A percentile compares a stretch with the other conserved stretches of the same genome.
These are phyloP conservation scores for Cheilosia impressa DNA, from an alignment of 2,888 invertebrate genomes.

Conservation along the genomic window DNA sequence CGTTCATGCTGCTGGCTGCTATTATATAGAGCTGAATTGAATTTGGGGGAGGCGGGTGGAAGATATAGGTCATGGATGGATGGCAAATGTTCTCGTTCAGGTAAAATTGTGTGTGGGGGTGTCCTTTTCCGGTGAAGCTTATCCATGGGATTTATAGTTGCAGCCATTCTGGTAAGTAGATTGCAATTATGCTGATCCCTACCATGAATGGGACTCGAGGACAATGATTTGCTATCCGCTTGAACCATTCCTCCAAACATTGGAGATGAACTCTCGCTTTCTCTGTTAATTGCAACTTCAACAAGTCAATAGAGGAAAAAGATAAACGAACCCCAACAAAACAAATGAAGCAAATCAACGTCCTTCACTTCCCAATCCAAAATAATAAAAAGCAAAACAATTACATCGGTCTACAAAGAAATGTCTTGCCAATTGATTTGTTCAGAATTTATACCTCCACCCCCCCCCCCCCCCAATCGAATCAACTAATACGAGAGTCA, in stretches of 20 bases:
- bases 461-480: neutral
- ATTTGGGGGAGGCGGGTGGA: conserved; percentile 1
- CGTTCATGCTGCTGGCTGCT: conserved; percentile 26
- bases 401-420: conserved; percentile 68
- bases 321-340: conserved; percentile 4
- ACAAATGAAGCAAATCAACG: conserved; percentile 49
- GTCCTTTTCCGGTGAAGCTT: conserved; percentile 21
- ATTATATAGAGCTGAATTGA: conserved; percentile 16
- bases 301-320: conserved; percentile 55
- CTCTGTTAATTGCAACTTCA: conserved; percentile 67
- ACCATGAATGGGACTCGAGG: conserved; percentile 16
- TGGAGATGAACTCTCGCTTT: conserved; percentile 48
- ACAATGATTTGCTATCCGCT: neutral
- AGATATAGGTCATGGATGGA: conserved; percentile 62
- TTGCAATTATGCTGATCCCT: conserved; percentile 72
- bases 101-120: conserved; percentile 48
- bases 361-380: conserved; percentile 65
- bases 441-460: conserved; percentile 33
- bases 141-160: conserved; percentile 58
- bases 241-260: conserved; percentile 6
- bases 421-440: conserved; percentile 69
- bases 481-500: conserved; percentile 51
- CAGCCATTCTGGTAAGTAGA: conserved; percentile 65
- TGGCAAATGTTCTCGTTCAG: conserved; percentile 27
- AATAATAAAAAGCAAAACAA: conserved; percentile 68